Evolutionary conservation across 1,140 invertebrate genomes (phyloP), one percentile per base, ranked within the genome.

Genomic region (Mylabris phalerata): DNA sequence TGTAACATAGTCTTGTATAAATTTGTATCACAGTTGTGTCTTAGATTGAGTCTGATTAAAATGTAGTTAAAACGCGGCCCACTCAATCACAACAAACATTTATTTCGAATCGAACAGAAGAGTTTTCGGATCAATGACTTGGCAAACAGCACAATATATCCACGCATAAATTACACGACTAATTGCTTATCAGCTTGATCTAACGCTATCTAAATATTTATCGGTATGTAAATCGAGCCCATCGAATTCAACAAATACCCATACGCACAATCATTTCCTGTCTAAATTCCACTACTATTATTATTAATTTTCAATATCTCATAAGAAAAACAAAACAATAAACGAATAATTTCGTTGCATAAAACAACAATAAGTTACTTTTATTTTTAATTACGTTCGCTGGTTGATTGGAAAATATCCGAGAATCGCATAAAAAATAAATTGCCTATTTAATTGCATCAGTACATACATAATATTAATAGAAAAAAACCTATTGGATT

Each of bases 361-460:
- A 13, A 32, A 32, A 32, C 27, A 4, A 32, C 7, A 3, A 5
- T 5, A 32, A 32, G 32, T 32, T 32, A 32, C 2, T 32, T 32
- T 32, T 32, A 68, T 61, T 71, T 72, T 69, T 72, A 72, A 72
- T 72, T 72, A 72, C 67, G 70, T 69, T 66, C 68, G 63, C 66
- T 69, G 72, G 61, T 63, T 70, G 67, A 71, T 70, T 71, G 69
- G 68, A 67, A 19, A 19, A 71, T 71, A 70, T 69, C 67, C 59
- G 59, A 54, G 60, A 62, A 55, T 62, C 59, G 54, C 61, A 69
- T 67, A 72, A 73, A 73, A 72, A 71, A 71, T 72, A 73, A 73
- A 73, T 73, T 73, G 71, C 72, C 72, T 72, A 70, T 72, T 73
- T 73, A 70, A 71, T 70, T 70, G 70, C 54, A 60, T 50, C 49